Evolutionary conservation across 2,888 invertebrate genomes (phyloP).

Genomic region (Rhogogaster chlorosoma): DNA sequence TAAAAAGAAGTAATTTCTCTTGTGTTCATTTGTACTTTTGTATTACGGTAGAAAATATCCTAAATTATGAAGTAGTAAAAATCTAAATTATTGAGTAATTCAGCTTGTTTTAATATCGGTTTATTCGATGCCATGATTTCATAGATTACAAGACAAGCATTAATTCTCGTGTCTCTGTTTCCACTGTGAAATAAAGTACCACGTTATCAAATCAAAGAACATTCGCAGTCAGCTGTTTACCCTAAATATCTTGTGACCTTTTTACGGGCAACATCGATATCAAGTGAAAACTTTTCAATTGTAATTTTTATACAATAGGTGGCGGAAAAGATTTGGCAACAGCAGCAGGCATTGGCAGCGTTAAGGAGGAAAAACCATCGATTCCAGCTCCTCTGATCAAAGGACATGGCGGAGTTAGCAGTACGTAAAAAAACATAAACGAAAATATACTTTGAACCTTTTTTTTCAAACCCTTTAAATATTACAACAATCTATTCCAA

Average conservation of each 20-base stretch:
- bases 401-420: constrained; percentile 66
- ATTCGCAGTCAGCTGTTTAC: constrained; percentile 1
- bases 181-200: not conserved
- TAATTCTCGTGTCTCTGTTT: not conserved
- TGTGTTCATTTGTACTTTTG: too few species aligned
- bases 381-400: constrained; percentile 65
- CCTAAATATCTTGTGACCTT: not conserved
- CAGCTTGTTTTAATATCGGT: not conserved
- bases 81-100: not conserved
- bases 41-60: not conserved
- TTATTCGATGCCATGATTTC: not conserved
- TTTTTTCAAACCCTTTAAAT: not conserved
- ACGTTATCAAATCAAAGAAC: not conserved
- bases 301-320: constrained; percentile 79
- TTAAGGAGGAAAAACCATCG: constrained; percentile 79
- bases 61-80: not conserved
- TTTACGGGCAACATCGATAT: not conserved
- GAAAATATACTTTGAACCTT: not conserved
- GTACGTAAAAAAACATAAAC: constrained; percentile 59
- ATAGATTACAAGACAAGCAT: not conserved
- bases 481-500: not conserved
- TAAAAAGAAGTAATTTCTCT: too few species aligned
- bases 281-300: not conserved
- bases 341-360: constrained; percentile 84
- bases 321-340: constrained; percentile 93